phyloP scores from a whole-genome alignment of 2,113 vertebrate species.

The Clarias gariepinus region DNA sequence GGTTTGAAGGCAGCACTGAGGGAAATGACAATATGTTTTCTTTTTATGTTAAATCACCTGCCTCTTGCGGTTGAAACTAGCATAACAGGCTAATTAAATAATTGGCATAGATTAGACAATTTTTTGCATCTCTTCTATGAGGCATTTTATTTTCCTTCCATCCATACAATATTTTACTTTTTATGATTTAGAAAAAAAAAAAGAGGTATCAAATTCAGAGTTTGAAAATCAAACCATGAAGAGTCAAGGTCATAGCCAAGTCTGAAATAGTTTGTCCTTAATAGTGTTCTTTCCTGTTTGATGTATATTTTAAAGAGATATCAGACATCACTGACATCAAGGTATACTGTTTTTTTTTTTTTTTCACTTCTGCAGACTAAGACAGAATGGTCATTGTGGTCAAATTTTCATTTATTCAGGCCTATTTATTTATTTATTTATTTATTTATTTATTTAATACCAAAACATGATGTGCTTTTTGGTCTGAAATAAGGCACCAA shows the following conservation, averaged over 20 bases:
- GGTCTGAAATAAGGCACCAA: background rate
- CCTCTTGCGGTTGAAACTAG: background rate
- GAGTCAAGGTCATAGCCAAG: background rate
- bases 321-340: background rate
- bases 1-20: slow-evolving; percentile 50
- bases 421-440: no score
- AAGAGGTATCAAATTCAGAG: background rate
- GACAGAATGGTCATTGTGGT: background rate
- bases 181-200: background rate
- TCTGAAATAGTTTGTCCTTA: background rate
- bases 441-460: no score
- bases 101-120: background rate
- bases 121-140: background rate
- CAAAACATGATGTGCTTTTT: background rate
- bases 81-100: background rate
- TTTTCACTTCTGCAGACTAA: background rate
- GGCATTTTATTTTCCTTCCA: background rate
- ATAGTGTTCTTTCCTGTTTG: background rate
- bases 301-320: background rate
- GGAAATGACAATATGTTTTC: background rate
- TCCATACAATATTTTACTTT: background rate
- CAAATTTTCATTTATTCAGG: background rate
- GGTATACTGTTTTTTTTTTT: background rate
- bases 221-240: background rate
- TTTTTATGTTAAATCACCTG: background rate